Conservation (phyloP, 2,888 invertebrate genomes). For the Pilophorus perplexus region DNA sequence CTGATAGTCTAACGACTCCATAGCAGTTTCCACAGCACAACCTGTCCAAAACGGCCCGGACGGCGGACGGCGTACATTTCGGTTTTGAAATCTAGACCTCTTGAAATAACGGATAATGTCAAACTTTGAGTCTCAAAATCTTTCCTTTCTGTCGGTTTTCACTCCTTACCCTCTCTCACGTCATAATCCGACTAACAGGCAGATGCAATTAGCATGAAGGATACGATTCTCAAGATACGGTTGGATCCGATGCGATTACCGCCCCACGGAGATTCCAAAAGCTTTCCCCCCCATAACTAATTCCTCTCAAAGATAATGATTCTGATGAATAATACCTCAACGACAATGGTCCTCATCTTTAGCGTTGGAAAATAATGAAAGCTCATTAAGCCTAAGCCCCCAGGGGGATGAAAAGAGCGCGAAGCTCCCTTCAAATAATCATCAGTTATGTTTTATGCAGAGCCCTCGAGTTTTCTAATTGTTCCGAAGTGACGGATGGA, state of each 20-base stretch:
- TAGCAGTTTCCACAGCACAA: too few relatives aligned
- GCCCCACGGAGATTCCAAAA: not conserved
- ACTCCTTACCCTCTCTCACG: too few relatives aligned
- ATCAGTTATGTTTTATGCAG: conserved; percentile 37
- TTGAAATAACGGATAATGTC: too few relatives aligned
- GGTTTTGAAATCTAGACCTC: too few relatives aligned
- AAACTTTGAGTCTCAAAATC: too few relatives aligned
- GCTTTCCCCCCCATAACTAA: conserved; percentile 19
- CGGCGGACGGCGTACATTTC: too few relatives aligned
- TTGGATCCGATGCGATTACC: conserved; percentile 8
- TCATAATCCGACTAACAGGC: too few relatives aligned
- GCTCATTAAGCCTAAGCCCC: conserved; percentile 6
- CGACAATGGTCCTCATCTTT: conserved; percentile 12
- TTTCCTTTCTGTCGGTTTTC: too few relatives aligned
- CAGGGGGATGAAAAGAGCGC: not conserved
- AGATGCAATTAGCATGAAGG: conserved; percentile 13
- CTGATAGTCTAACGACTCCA: too few relatives aligned
- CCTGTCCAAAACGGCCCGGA: too few relatives aligned
- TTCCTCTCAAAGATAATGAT: conserved; percentile 34
- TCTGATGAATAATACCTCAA: conserved; percentile 32
- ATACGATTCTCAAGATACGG: conserved; percentile 7
- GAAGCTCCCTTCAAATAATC: conserved; percentile 26
- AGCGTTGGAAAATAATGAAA: conserved; percentile 31
- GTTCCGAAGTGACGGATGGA: conserved; percentile 17
- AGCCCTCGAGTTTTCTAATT: conserved; percentile 34